Evolutionary conservation across 2,113 vertebrate species (phyloP).

Genomic region (Mustela nigripes): DNA sequence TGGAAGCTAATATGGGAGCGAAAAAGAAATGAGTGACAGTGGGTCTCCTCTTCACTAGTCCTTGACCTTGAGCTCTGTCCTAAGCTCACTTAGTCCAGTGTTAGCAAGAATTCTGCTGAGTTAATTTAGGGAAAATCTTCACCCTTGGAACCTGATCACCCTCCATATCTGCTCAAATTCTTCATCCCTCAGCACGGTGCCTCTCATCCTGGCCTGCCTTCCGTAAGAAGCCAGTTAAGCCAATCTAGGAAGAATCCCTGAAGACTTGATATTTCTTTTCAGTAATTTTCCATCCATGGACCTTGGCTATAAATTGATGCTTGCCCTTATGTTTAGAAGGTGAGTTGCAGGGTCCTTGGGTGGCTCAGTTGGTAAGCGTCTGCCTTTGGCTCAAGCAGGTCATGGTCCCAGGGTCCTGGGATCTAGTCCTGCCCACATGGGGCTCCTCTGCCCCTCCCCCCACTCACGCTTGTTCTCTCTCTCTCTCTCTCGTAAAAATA

Average conservation of each 20-base stretch:
- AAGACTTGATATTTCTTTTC: background rate
- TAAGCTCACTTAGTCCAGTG: background rate
- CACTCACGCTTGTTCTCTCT: too few species aligned
- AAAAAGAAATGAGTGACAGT: background rate
- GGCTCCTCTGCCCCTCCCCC: too few species aligned
- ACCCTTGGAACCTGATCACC: background rate
- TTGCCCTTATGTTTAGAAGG: background rate
- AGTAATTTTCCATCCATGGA: background rate
- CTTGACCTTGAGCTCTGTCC: background rate
- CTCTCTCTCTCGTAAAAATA: too few species aligned
- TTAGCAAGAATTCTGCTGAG: background rate
- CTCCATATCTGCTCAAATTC: background rate
- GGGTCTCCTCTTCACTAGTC: background rate
- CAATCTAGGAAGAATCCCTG: background rate
- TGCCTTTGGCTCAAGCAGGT: too few species aligned
- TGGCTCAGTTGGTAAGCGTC: too few species aligned
- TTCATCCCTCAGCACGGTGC: background rate
- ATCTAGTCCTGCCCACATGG: too few species aligned
- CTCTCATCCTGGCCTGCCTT: background rate
- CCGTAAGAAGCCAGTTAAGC: background rate
- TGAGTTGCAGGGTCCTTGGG: background rate
- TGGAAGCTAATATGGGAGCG: background rate
- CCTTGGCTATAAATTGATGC: background rate
- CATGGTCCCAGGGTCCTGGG: too few species aligned
- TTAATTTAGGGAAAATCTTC: background rate